Evolutionary conservation across 2,797 vertebrate genomes (phyloP), one percentile per base, ranked within the genome.

Genomic region (Sebastes minor): DNA sequence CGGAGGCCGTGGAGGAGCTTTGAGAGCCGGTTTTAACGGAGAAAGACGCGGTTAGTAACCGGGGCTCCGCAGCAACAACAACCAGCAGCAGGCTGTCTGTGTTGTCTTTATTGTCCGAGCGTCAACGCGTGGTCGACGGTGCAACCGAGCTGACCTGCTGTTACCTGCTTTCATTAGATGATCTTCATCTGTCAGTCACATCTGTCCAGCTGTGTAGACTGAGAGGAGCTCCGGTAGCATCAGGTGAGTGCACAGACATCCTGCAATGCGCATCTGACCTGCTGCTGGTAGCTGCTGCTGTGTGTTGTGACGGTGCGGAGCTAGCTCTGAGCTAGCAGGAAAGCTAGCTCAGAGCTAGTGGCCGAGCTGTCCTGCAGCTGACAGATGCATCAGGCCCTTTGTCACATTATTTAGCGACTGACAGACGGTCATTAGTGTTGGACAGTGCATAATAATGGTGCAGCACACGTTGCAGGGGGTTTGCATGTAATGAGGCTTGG

Each of bases 241-340:
- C 82, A 90, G 93, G 94, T 94, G 33, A 91, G 94, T 82, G 33
- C 28, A 67, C 28, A 75, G 2, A 49, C 27, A 46, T 78, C 68
- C 82, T 82, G 81, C 82, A 84, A 20, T 82, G 86, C 80, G 78
- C 52, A 65, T 76, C 42, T 6, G 16, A 38, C 35, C 35, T 38
- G 35, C 35, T 38, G 35, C 35, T 38, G 35, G 35, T 13, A 67
- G 65, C 73, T 61, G 55, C 78, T 32, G 69, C 11, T 46, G 62
- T 25, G 52, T 85, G 86, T 83, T 83, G 70, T 81, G 74, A 52
- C 65, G 4, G 55, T 57, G 78, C 82, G 49, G 5, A 61, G 89
- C 74, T 92, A 93, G 72, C 91, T 38, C 68, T 27, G 35, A 80
- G 91, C 85, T 85, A 85, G 69, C 81, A 12, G 53, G 35, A 30